Base-by-base conservation (phyloP, 2,888 invertebrate species). In the Trichopoda pennipes region DNA sequence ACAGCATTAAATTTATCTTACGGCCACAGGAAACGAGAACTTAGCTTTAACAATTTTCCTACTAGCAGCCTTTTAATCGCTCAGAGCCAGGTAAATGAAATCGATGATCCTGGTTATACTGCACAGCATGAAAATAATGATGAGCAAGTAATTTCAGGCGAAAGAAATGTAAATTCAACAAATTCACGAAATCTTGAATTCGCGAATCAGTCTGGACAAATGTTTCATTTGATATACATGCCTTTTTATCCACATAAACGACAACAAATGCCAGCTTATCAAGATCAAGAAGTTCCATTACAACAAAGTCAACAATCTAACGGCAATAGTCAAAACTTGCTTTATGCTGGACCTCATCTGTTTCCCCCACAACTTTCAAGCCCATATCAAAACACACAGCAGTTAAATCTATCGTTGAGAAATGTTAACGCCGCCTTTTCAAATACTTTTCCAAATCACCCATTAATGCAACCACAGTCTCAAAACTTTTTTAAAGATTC, bases 201-300 rank as follows among this genome's bases (percentile, higher is more conserved):
- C 14, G 56, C 44, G 12, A 78, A 66, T 51, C 74, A 78, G 3
- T 12, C 70, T 1, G 70, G 61, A 1, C 81, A 78, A 66, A 70
- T 81, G 78, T 78, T 70, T 12, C 74, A 75, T 42, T 61, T 82
- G 1, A 55, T 75, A 10, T 82, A 82, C 32, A 32, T 78, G 70
- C 60, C 74, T 3, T 9, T 60, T 12, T 23, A 70, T 14, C 28
- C n/a, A 51, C 53, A 70, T 12, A 55, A 74, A 28, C 32, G 35
- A 35, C 35, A 58, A 47, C 44, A 49, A 28, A 14, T 35, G 47
- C 16, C 23, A 38, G 6, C 12, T 21, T 42, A 38, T 1, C 38
- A n/a, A 14, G 23, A 44, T 16, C 38, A 38, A 17, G 17, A 12
- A 16, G 9, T 42, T 3, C 1, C 16, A 23, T 19, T 35, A 17